phyloP scores from a whole-genome alignment of 2,888 invertebrate genomes.

The Spialia ferax region DNA sequence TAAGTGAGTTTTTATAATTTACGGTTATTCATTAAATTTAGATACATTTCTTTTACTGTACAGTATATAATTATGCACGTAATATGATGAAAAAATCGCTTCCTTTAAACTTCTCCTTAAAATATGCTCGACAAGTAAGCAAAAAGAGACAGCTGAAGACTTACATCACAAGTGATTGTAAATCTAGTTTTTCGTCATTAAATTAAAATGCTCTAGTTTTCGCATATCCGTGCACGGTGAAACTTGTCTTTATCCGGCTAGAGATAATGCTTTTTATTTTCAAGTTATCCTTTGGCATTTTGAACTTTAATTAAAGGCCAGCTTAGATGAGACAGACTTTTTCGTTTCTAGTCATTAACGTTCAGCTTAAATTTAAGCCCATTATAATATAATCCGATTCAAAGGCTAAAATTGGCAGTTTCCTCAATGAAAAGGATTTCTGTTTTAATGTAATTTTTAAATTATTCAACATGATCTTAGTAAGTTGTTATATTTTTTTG shows the following conservation, averaged over 20 bases:
- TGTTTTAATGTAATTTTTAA: too few relatives aligned
- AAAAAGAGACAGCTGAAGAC: too few relatives aligned
- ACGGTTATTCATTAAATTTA: too few relatives aligned
- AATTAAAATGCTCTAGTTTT: background rate
- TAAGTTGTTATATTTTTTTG: too few relatives aligned
- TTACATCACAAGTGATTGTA: background rate
- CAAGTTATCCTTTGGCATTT: slow-evolving; percentile 34
- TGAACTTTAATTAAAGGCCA: slow-evolving; percentile 35
- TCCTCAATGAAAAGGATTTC: background rate
- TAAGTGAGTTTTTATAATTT: too few relatives aligned
- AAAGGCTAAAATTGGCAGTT: background rate
- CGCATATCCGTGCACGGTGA: background rate
- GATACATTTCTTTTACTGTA: too few relatives aligned
- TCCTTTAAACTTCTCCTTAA: too few relatives aligned
- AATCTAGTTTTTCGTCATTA: background rate
- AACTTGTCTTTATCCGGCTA: slow-evolving; percentile 4
- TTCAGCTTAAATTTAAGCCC: slow-evolving; percentile 24
- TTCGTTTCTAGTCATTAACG: slow-evolving; percentile 3
- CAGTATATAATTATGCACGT: too few relatives aligned
- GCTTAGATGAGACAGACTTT: background rate
- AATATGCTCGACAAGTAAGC: too few relatives aligned
- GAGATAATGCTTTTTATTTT: slow-evolving; percentile 35
- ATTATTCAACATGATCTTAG: too few relatives aligned
- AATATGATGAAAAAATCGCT: too few relatives aligned
- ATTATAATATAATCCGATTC: background rate